Evolutionary conservation across 2,113 vertebrate genomes (phyloP).

Genomic region (Bubo blakistoni): DNA sequence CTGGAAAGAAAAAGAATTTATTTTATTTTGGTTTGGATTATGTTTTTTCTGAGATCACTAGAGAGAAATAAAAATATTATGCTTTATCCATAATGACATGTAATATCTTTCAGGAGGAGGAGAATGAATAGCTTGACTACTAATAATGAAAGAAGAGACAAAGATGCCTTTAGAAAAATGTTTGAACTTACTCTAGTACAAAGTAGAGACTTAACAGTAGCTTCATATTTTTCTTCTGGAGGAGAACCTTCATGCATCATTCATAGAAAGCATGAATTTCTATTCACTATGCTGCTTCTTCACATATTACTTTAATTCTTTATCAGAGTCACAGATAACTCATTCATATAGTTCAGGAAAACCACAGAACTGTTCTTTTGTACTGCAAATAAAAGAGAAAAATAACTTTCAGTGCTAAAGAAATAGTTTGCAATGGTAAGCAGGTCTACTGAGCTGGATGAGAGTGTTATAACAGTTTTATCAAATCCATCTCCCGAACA

Average conservation of each 20-base stretch:
- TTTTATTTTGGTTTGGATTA: neutral
- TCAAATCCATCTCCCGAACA: neutral
- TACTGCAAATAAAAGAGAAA: conserved; percentile 7
- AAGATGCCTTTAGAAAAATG: neutral
- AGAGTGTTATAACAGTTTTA: neutral
- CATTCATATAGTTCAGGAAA: conserved; percentile 31
- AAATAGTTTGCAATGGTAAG: neutral
- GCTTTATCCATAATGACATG: neutral
- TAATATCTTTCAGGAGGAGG: neutral
- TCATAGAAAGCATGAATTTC: neutral
- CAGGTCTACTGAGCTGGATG: neutral
- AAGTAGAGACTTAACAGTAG: neutral
- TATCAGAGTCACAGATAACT: conserved; percentile 26
- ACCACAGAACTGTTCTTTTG: neutral
- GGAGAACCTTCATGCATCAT: conserved; percentile 17
- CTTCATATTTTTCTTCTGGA: conserved; percentile 18
- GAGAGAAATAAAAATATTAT: conserved; percentile 33
- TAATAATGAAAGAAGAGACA: conserved; percentile 13
- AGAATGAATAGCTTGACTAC: neutral
- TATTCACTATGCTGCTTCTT: conserved; percentile 10
- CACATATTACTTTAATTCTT: conserved; percentile 34
- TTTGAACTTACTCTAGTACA: neutral
- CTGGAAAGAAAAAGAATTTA: neutral
- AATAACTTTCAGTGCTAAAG: neutral
- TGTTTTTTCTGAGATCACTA: neutral